phyloP scores from a whole-genome alignment of 2,888 invertebrate species.

The Lumbricus terrestris region DNA sequence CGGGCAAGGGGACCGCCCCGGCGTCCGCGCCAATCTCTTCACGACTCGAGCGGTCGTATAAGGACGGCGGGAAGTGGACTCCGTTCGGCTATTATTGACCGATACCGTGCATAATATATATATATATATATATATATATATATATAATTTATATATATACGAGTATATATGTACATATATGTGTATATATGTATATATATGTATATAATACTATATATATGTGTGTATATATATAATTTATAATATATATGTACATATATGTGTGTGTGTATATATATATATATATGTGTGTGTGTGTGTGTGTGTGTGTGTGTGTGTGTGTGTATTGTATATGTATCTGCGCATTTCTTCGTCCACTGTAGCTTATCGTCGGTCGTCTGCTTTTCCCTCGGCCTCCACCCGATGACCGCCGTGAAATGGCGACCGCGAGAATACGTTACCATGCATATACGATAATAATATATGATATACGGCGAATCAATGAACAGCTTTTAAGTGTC shows the following conservation, averaged over 20 bases:
- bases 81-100: not conserved
- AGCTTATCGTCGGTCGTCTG: not conserved
- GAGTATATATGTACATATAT: too few species aligned
- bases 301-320: too few species aligned
- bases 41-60: not conserved
- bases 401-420: not conserved
- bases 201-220: too few species aligned
- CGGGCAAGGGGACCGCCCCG: too few species aligned
- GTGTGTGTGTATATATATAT: too few species aligned
- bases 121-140: too few species aligned
- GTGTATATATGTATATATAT: too few species aligned
- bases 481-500: not conserved
- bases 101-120: not conserved
- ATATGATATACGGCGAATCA: not conserved
- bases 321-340: not conserved
- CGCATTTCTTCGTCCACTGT: slow-evolving; percentile 8
- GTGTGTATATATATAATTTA: too few species aligned
- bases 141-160: too few species aligned
- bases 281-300: too few species aligned
- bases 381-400: not conserved
- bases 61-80: not conserved
- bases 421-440: not conserved
- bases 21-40: not conserved
- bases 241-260: too few species aligned
- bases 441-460: not conserved